phyloP scores from a whole-genome alignment of 2,113 vertebrate genomes.

The Heterotis niloticus region DNA sequence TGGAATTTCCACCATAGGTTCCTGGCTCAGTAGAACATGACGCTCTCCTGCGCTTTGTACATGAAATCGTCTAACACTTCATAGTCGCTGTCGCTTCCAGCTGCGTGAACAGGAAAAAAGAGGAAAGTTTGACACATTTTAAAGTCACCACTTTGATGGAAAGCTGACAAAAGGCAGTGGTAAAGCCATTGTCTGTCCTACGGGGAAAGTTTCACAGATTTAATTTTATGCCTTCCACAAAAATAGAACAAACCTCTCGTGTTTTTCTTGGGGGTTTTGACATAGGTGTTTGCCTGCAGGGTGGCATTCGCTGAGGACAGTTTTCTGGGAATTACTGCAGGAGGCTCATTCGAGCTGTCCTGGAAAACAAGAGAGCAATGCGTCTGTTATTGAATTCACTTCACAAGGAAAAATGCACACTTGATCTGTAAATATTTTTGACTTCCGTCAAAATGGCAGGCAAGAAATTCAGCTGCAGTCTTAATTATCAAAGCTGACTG shows the following conservation, averaged over 20 bases:
- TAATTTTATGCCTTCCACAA: neutral
- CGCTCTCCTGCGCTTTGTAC: slow-evolving; percentile 34
- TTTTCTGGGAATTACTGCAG: slow-evolving; percentile 46
- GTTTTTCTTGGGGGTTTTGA: slow-evolving; percentile 16
- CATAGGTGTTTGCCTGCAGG: slow-evolving; percentile 50
- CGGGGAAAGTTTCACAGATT: neutral
- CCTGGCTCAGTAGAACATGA: slow-evolving; percentile 41
- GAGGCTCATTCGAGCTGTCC: slow-evolving; percentile 27
- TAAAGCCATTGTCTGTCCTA: neutral
- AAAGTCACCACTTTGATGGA: too few species aligned
- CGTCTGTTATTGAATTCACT: too few species aligned
- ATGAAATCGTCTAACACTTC: slow-evolving; percentile 55
- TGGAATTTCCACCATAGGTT: neutral
- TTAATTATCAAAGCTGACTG: too few species aligned
- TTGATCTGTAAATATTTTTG: too few species aligned
- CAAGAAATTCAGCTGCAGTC: too few species aligned
- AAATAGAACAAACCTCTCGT: slow-evolving; percentile 1
- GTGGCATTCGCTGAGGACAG: neutral
- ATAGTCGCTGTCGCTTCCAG: slow-evolving; percentile 62
- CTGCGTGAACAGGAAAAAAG: neutral
- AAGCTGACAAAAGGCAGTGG: neutral
- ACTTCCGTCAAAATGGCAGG: too few species aligned
- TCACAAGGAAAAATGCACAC: too few species aligned
- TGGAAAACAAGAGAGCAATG: slow-evolving; percentile 27
- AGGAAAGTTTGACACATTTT: neutral